Percentiles rank a stretch among this genome's conserved stretches.
Conservation (phyloP, 1,140 invertebrate genomes). For the Eubasilissa regina region DNA sequence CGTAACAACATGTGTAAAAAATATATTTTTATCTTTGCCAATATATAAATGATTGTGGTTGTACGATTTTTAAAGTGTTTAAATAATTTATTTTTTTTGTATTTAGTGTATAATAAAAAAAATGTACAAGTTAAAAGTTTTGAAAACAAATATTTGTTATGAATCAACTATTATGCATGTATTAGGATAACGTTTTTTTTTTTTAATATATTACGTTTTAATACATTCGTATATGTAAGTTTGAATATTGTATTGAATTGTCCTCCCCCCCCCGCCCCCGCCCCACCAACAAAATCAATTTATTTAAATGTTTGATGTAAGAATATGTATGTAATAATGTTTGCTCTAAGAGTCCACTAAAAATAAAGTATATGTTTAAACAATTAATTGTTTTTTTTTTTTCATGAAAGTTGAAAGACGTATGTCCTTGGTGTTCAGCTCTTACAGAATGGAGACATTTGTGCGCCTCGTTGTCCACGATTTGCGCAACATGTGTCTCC, state of each 20-base stretch:
- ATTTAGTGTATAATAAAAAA: background rate
- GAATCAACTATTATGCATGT: background rate
- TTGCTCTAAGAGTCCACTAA: background rate
- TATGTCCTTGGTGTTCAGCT: too few species aligned
- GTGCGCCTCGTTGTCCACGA: too few species aligned
- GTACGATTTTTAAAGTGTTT: background rate
- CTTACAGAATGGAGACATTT: too few species aligned
- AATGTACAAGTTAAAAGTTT: background rate
- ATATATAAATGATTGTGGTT: too few species aligned
- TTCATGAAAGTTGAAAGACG: too few species aligned
- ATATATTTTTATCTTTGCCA: too few species aligned
- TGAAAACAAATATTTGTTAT: background rate
- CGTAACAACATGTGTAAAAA: too few species aligned
- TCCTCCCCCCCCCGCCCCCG: too few species aligned
- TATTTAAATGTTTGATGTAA: background rate
- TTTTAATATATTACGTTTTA: background rate
- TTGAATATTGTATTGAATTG: background rate
- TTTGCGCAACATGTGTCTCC: too few species aligned
- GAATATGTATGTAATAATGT: background rate
- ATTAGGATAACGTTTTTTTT: background rate
- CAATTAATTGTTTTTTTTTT: background rate
- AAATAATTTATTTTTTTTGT: background rate
- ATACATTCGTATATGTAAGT: background rate
- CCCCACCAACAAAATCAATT: conserved; percentile 1
- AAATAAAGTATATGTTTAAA: conserved; percentile 11